These are phyloP conservation scores for Akabosia matsudoensis DNA, from an alignment of 1,140 invertebrate genomes.

Conservation along the genomic window DNA sequence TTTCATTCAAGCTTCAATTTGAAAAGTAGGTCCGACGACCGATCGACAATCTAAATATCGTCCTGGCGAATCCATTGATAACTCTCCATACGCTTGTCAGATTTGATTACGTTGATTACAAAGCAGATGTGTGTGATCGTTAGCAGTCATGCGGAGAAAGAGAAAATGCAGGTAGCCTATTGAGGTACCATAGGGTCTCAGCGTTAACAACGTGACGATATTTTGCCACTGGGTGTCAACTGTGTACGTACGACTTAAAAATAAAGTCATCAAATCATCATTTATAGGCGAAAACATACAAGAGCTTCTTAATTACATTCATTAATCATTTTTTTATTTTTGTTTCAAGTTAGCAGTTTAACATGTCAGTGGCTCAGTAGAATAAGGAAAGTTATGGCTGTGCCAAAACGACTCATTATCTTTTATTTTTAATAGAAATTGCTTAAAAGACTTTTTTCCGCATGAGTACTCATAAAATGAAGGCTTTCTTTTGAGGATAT, in stretches of 20 bases:
- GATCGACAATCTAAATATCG: neutral
- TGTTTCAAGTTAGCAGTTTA: too few species aligned
- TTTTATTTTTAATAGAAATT: too few species aligned
- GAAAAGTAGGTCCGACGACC: neutral
- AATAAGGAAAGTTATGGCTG: too few species aligned
- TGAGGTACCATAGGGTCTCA: too few species aligned
- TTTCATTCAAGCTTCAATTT: neutral
- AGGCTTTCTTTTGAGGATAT: too few species aligned
- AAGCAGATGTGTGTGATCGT: neutral
- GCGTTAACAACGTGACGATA: too few species aligned
- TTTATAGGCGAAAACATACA: neutral
- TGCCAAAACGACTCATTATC: too few species aligned
- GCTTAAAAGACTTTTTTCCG: too few species aligned
- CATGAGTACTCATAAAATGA: too few species aligned
- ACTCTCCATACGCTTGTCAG: neutral
- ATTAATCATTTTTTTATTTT: constrained; percentile 1
- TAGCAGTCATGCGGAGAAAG: neutral
- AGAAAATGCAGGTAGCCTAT: neutral
- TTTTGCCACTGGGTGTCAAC: neutral
- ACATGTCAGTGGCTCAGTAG: too few species aligned
- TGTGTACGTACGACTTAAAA: too few species aligned
- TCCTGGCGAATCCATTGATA: neutral
- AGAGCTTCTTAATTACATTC: neutral
- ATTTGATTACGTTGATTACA: neutral
- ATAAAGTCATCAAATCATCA: too few species aligned